A percentile compares a stretch with the other conserved stretches of the same genome.
Conservation (phyloP, 2,797 vertebrate species). For the Alosa sapidissima region DNA sequence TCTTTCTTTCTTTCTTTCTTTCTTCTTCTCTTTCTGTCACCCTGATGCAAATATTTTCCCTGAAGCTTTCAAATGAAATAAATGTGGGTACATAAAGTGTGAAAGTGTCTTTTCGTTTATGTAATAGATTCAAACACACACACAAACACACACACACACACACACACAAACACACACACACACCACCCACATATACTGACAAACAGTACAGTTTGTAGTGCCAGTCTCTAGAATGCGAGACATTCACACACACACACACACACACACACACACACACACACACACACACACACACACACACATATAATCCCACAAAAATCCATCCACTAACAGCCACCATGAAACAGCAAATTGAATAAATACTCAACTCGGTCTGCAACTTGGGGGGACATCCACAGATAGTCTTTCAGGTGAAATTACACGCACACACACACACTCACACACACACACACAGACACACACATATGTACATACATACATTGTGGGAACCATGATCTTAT, state of each 20-base stretch:
- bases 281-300: neutral
- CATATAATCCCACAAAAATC: neutral
- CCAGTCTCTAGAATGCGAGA: neutral
- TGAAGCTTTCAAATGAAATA: neutral
- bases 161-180: constrained; percentile 36
- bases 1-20: too few species aligned
- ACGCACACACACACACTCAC: constrained; percentile 3
- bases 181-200: constrained; percentile 14
- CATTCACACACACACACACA: constrained; percentile 2
- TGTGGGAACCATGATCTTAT: too few species aligned
- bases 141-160: neutral
- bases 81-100: neutral
- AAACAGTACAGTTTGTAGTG: constrained; percentile 25
- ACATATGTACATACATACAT: neutral
- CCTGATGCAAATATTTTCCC: neutral
- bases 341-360: neutral
- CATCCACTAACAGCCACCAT: neutral
- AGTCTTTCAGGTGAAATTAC: neutral
- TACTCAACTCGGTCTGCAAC: too few species aligned
- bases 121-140: neutral
- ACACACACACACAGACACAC: neutral
- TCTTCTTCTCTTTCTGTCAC: neutral
- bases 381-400: too few species aligned
- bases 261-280: neutral
- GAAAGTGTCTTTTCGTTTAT: too few species aligned